phyloP scores from a whole-genome alignment of 2,797 vertebrate genomes.

The Sebastes cheni region DNA sequence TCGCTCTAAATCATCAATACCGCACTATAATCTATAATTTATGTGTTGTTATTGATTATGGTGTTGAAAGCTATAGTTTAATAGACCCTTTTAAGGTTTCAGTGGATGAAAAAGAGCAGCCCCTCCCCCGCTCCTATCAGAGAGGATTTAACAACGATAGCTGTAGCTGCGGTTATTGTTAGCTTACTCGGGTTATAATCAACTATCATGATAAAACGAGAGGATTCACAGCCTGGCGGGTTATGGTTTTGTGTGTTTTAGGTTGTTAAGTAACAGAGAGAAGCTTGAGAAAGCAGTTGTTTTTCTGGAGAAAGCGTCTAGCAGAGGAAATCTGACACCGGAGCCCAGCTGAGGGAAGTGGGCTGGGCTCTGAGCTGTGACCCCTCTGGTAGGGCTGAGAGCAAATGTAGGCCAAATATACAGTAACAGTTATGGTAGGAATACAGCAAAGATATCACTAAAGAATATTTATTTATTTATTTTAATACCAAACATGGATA shows the following conservation, averaged over 20 bases:
- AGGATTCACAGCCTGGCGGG: rapidly evolving
- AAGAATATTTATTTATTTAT: no score
- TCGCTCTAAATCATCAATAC: rapidly evolving
- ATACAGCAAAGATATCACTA: background rate
- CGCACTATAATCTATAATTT: rapidly evolving
- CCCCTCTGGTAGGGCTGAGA: background rate
- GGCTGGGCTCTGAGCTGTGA: conserved; percentile 55
- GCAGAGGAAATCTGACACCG: conserved; percentile 74
- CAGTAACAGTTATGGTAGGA: background rate
- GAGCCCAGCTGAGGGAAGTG: conserved; percentile 74
- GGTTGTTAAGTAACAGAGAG: background rate
- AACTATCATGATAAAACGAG: rapidly evolving
- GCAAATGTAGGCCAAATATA: conserved; percentile 25
- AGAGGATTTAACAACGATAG: conserved; percentile 55
- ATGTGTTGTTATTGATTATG: background rate
- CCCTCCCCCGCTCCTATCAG: conserved; percentile 67
- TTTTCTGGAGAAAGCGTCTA: conserved; percentile 69
- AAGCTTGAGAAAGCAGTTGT: conserved; percentile 10
- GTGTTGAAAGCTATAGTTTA: background rate
- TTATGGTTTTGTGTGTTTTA: background rate
- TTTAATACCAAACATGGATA: background rate
- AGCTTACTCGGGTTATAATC: background rate
- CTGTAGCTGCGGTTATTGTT: background rate
- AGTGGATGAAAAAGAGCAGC: background rate
- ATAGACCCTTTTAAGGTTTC: background rate